phyloP scores from a whole-genome alignment of 2,113 vertebrate genomes.

The Actenoides hombroni region DNA sequence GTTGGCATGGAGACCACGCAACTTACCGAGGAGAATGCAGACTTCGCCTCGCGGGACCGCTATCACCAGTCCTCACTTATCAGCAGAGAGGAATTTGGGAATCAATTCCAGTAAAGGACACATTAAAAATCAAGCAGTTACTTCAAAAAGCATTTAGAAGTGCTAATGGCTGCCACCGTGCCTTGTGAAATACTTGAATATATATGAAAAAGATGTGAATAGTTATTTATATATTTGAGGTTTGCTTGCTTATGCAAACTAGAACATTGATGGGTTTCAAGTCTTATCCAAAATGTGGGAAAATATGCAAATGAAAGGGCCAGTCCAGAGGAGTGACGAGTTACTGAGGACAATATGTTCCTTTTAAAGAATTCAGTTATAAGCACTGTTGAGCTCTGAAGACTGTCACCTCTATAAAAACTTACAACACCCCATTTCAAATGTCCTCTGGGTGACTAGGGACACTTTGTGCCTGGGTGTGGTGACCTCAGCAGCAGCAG shows the following conservation, averaged over 20 bases:
- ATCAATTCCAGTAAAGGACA: conserved; percentile 67
- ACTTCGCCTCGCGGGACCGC: conserved; percentile 90
- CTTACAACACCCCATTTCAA: background rate
- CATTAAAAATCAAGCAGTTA: background rate
- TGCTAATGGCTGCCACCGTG: background rate
- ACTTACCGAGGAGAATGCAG: conserved; percentile 91
- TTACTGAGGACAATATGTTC: background rate
- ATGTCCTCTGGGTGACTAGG: background rate
- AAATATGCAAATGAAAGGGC: background rate
- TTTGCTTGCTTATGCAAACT: conserved; percentile 12
- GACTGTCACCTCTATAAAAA: background rate
- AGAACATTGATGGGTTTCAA: background rate
- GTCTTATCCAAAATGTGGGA: background rate
- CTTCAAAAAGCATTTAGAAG: background rate
- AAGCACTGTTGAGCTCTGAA: background rate
- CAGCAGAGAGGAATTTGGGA: conserved; percentile 75
- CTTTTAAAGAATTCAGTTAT: background rate
- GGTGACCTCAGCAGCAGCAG: background rate
- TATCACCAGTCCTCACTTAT: conserved; percentile 89
- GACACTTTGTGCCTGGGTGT: background rate
- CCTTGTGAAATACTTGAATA: conserved; percentile 51
- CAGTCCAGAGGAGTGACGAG: background rate
- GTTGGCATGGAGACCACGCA: conserved; percentile 90
- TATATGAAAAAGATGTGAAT: background rate
- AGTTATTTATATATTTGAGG: background rate